Conservation (phyloP, 2,888 invertebrate species). For the Nezara viridula region DNA sequence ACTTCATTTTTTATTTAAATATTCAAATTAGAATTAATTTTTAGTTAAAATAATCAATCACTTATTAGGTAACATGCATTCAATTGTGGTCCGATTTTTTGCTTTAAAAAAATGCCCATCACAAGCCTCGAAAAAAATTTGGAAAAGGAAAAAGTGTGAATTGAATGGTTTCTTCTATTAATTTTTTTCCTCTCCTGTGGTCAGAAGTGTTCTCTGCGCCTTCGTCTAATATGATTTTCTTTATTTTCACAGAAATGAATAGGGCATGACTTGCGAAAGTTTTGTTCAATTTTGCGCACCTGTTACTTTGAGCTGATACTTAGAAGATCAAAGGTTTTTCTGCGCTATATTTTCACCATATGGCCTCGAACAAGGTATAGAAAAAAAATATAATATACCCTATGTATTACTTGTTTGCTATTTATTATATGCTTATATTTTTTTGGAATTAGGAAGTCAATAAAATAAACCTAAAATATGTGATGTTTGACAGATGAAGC, state of each 20-base stretch:
- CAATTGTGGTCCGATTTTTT: not conserved
- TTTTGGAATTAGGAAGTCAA: too few relatives aligned
- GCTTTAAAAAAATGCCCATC: not conserved
- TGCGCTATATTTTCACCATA: not conserved
- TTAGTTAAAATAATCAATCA: too few relatives aligned
- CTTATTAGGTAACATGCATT: not conserved
- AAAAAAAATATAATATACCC: not conserved
- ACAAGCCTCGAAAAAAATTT: not conserved
- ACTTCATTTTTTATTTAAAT: too few relatives aligned
- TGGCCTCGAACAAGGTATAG: not conserved
- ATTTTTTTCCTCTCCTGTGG: not conserved
- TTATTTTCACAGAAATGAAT: not conserved
- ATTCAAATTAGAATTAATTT: too few relatives aligned
- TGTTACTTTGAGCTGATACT: not conserved
- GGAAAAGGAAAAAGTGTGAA: not conserved
- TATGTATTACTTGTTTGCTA: too few relatives aligned
- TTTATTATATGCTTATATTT: too few relatives aligned
- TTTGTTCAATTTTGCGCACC: not conserved
- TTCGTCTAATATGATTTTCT: constrained; percentile 7
- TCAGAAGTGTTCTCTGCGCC: not conserved
- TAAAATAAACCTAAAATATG: too few relatives aligned
- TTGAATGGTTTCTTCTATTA: not conserved
- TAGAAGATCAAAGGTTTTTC: not conserved
- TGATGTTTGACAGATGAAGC: too few relatives aligned
- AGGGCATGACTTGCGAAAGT: not conserved